Conservation (phyloP, 2,888 invertebrate genomes). For the Proisotoma minuta region DNA sequence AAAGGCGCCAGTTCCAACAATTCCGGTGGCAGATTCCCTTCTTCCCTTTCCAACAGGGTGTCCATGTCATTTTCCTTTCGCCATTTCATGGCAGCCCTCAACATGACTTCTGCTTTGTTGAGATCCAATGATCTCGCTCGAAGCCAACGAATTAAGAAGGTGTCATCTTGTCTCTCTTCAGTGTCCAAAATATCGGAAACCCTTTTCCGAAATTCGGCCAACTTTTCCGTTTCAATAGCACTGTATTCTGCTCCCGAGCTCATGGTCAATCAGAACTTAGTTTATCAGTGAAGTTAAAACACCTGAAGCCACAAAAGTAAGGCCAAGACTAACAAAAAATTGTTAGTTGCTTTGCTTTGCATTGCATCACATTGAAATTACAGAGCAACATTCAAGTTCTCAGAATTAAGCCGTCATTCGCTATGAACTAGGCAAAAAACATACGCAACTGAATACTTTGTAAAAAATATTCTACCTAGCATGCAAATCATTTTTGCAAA, state of each 20-base stretch:
- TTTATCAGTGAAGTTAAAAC: not conserved
- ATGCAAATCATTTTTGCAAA: no score
- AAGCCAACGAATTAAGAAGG: conserved; percentile 37
- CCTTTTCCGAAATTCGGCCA: not conserved
- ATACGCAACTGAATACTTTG: no score
- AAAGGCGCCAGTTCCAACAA: conserved; percentile 14
- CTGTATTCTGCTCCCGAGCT: no score
- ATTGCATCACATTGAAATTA: no score
- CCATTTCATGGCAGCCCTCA: conserved; percentile 33
- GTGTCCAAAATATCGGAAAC: conserved; percentile 4
- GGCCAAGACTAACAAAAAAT: no score
- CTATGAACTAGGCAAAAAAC: no score
- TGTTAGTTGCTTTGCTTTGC: no score
- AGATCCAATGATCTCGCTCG: conserved; percentile 37
- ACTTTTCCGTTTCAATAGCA: not conserved
- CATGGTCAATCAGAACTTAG: not conserved
- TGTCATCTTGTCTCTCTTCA: conserved; percentile 13
- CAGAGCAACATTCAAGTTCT: no score
- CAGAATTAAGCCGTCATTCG: no score
- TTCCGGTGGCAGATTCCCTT: conserved; percentile 21
- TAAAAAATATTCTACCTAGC: no score
- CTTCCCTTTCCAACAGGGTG: conserved; percentile 15
- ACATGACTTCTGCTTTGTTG: conserved; percentile 33
- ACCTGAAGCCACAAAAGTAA: no score
- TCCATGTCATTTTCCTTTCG: conserved; percentile 25